Percentiles rank a stretch among this genome's conserved stretches.
phyloP scores from a whole-genome alignment of 2,797 vertebrate species.

The Microhierax caerulescens region DNA sequence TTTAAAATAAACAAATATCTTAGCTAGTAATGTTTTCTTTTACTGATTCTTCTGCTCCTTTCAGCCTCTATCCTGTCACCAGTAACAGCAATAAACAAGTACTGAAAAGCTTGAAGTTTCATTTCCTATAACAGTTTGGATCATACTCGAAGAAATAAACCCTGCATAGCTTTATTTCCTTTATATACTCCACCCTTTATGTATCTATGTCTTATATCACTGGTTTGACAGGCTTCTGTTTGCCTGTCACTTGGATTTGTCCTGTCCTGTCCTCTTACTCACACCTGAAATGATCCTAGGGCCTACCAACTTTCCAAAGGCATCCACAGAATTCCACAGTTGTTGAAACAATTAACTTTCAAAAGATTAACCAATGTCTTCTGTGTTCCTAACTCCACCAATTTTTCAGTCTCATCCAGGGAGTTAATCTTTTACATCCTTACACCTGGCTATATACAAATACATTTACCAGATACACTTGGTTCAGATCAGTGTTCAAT shows the following conservation, averaged over 20 bases:
- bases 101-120: neutral
- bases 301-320: neutral
- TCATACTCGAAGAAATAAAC: neutral
- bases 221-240: neutral
- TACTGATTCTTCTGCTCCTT: neutral
- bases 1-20: neutral
- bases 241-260: neutral
- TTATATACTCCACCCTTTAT: neutral
- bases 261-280: neutral
- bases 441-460: neutral
- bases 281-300: neutral
- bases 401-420: neutral
- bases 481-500: neutral
- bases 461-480: neutral
- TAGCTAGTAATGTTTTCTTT: neutral
- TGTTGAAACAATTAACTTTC: neutral
- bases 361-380: neutral
- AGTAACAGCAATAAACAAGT: neutral
- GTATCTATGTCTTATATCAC: neutral
- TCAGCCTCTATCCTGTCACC: neutral
- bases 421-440: neutral
- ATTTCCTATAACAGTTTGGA: neutral
- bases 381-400: neutral
- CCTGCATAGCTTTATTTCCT: neutral
- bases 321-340: neutral